These are phyloP conservation scores for Eulemur rufifrons DNA, from an alignment of 2,113 vertebrate species.

Conservation along the genomic window DNA sequence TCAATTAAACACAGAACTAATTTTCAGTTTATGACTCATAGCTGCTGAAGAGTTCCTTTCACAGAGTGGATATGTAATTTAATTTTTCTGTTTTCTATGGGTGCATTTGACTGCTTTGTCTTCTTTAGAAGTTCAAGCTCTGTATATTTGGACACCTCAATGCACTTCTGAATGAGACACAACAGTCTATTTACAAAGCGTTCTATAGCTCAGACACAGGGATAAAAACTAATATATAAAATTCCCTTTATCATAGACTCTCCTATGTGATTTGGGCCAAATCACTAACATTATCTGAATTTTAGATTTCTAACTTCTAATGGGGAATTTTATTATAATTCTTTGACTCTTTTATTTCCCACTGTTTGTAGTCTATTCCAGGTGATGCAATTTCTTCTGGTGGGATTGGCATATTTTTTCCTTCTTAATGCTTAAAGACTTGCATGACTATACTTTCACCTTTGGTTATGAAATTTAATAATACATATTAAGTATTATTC, in stretches of 20 bases:
- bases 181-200: slow-evolving; percentile 41
- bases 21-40: slow-evolving; percentile 67
- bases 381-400: slow-evolving; percentile 13
- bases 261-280: not conserved
- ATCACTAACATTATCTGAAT: slow-evolving; percentile 24
- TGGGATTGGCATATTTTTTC: not conserved
- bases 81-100: slow-evolving; percentile 45
- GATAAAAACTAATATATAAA: not conserved
- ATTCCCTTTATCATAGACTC: not conserved
- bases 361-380: not conserved
- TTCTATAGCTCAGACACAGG: slow-evolving; percentile 9
- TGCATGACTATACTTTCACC: not conserved
- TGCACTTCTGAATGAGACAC: slow-evolving; percentile 21
- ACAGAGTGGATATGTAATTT: slow-evolving; percentile 45
- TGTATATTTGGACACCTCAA: slow-evolving; percentile 31
- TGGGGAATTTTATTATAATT: slow-evolving; percentile 18
- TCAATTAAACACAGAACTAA: slow-evolving; percentile 55
- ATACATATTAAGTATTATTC: slow-evolving; percentile 39
- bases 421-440: slow-evolving; percentile 17
- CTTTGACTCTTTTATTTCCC: slow-evolving; percentile 22
- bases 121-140: slow-evolving; percentile 48
- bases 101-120: slow-evolving; percentile 54
- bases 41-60: slow-evolving; percentile 43
- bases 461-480: slow-evolving; percentile 31
- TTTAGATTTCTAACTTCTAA: slow-evolving; percentile 46